phyloP scores from a whole-genome alignment of 2,888 invertebrate species.

The Gastrophysa polygoni region DNA sequence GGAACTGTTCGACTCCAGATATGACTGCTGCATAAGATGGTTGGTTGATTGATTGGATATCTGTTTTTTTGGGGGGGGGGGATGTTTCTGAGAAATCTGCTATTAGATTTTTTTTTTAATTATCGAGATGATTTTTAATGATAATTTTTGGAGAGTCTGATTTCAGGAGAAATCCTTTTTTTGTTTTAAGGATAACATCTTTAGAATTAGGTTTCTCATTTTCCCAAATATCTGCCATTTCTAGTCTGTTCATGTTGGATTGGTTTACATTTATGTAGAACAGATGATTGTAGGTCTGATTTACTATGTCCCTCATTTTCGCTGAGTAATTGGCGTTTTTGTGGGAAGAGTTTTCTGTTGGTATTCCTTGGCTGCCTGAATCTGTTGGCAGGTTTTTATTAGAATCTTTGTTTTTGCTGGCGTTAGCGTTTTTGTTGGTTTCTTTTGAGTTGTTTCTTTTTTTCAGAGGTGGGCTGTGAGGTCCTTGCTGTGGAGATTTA shows the following conservation, averaged over 20 bases:
- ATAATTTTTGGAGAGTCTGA: not conserved
- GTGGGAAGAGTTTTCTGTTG: not conserved
- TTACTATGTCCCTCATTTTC: not conserved
- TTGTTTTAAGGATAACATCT: not conserved
- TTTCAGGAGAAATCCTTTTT: not conserved
- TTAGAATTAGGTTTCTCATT: not conserved
- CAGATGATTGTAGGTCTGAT: not conserved
- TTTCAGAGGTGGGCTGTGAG: not conserved
- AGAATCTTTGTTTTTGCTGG: not conserved
- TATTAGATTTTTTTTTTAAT: not conserved
- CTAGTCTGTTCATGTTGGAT: not conserved
- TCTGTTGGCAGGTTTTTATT: not conserved
- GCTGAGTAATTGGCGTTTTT: not conserved
- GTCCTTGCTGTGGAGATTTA: not conserved
- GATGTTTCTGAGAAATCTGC: not conserved
- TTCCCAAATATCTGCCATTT: constrained; percentile 5
- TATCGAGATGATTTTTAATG: not conserved
- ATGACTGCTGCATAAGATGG: constrained; percentile 9
- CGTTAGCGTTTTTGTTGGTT: not conserved
- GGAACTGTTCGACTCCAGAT: constrained; percentile 12
- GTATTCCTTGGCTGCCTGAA: not conserved
- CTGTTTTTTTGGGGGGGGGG: not conserved
- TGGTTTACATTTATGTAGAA: not conserved
- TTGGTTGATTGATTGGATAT: not conserved
- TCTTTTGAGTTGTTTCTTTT: not conserved